A percentile compares a stretch with the other conserved stretches of the same genome.
Evolutionary conservation across 2,888 invertebrate genomes (phyloP).

Genomic region (Clistopyga incitator): DNA sequence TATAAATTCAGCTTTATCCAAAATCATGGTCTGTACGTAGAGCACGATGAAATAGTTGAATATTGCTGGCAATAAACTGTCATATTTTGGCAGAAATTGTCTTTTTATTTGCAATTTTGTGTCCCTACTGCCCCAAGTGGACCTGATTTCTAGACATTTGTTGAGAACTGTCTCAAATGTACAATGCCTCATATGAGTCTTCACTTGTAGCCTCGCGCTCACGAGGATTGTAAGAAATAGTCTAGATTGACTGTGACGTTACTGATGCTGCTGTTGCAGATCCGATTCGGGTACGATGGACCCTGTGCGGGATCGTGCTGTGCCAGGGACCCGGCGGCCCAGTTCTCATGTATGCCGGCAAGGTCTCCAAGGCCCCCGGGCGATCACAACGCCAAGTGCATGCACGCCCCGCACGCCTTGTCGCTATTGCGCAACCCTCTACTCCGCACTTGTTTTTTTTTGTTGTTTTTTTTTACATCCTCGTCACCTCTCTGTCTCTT

Average conservation of each 20-base stretch:
- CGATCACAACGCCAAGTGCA: constrained; percentile 74
- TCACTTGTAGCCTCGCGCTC: neutral
- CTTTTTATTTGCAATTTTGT: no score
- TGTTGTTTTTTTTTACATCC: constrained; percentile 57
- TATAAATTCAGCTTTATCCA: no score
- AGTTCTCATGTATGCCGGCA: constrained; percentile 82
- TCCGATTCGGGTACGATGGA: constrained; percentile 74
- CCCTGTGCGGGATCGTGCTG: constrained; percentile 70
- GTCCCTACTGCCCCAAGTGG: no score
- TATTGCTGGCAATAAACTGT: no score
- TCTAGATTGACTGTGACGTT: constrained; percentile 55
- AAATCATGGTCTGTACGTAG: no score
- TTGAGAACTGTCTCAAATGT: no score
- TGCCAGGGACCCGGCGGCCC: constrained; percentile 77
- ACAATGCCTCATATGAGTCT: neutral
- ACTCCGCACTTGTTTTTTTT: constrained; percentile 39
- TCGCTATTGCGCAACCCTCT: constrained; percentile 78
- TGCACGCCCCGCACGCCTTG: constrained; percentile 73
- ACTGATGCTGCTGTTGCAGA: constrained; percentile 54
- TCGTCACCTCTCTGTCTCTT: constrained; percentile 36
- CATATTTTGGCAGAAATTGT: no score
- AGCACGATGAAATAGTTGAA: no score
- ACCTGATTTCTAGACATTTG: no score
- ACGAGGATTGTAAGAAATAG: constrained; percentile 45
- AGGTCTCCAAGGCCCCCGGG: constrained; percentile 81